These are phyloP conservation scores for Platanista minor DNA, from an alignment of 2,113 vertebrate species.

Conservation along the genomic window DNA sequence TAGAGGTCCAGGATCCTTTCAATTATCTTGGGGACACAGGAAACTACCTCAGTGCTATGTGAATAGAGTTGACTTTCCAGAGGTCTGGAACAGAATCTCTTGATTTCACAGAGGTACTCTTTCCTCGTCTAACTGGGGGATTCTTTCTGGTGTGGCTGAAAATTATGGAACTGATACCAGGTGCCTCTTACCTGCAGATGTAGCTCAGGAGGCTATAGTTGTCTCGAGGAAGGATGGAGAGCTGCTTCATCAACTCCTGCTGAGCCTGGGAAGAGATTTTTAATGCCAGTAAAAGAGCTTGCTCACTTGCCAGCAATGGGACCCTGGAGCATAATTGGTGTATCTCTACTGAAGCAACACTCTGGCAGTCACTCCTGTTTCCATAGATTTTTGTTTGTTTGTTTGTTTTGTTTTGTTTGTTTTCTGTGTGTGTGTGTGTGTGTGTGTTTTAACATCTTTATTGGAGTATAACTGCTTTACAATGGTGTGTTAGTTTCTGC, in stretches of 20 bases:
- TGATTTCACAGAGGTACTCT: not conserved
- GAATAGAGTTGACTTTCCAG: not conserved
- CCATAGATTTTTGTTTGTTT: not conserved
- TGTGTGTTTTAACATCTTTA: no score
- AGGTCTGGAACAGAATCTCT: not conserved
- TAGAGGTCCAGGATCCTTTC: not conserved
- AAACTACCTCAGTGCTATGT: not conserved
- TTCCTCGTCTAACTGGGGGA: not conserved
- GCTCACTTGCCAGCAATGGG: not conserved
- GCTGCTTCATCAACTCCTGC: conserved; percentile 87
- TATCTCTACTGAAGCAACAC: not conserved
- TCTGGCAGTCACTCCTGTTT: not conserved
- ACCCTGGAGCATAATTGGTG: not conserved
- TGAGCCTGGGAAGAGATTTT: conserved; percentile 82
- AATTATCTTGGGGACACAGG: not conserved
- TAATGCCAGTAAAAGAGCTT: not conserved
- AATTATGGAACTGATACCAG: not conserved
- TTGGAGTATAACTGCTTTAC: no score
- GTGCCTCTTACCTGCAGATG: conserved; percentile 88
- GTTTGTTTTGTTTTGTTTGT: no score
- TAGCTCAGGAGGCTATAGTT: conserved; percentile 97
- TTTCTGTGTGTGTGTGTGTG: no score
- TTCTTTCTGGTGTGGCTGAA: not conserved
- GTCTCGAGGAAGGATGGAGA: conserved; percentile 87
- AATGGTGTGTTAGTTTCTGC: no score